Percentiles rank a stretch among this genome's conserved stretches.
phyloP scores from a whole-genome alignment of 2,113 vertebrate species.

The Gallinago undulata region DNA sequence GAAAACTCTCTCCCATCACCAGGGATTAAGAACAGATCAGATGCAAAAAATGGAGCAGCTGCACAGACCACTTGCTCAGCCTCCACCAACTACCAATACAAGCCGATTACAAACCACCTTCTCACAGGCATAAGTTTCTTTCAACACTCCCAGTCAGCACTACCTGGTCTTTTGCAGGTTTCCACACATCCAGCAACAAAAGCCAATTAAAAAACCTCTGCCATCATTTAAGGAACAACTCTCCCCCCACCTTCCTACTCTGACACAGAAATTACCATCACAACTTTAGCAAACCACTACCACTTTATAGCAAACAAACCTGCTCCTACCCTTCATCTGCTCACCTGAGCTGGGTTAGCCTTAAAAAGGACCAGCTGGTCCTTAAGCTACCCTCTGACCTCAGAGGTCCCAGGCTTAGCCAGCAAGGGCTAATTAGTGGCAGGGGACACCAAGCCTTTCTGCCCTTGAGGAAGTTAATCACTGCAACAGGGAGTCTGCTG shows the following conservation, averaged over 20 bases:
- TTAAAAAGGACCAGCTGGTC: neutral
- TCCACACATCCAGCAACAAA: neutral
- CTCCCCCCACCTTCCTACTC: neutral
- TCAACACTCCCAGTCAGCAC: neutral
- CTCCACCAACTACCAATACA: neutral
- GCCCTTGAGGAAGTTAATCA: neutral
- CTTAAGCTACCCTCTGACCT: neutral
- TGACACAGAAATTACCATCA: neutral
- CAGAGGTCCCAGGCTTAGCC: neutral
- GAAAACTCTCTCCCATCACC: slow-evolving; percentile 18
- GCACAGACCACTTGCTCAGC: neutral
- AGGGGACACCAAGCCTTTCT: neutral
- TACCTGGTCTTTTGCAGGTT: neutral
- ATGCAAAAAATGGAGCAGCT: slow-evolving; percentile 26
- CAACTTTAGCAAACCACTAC: neutral
- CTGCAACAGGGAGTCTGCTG: neutral
- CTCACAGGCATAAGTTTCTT: neutral
- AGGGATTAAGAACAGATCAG: slow-evolving; percentile 36
- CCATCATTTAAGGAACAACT: neutral
- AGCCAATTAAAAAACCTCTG: neutral
- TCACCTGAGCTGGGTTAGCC: neutral
- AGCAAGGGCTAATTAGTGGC: neutral
- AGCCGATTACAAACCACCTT: neutral
- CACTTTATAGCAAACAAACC: neutral
- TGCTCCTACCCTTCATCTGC: neutral